phyloP scores from a whole-genome alignment of 2,113 vertebrate species.

The Apodemus speciosus region DNA sequence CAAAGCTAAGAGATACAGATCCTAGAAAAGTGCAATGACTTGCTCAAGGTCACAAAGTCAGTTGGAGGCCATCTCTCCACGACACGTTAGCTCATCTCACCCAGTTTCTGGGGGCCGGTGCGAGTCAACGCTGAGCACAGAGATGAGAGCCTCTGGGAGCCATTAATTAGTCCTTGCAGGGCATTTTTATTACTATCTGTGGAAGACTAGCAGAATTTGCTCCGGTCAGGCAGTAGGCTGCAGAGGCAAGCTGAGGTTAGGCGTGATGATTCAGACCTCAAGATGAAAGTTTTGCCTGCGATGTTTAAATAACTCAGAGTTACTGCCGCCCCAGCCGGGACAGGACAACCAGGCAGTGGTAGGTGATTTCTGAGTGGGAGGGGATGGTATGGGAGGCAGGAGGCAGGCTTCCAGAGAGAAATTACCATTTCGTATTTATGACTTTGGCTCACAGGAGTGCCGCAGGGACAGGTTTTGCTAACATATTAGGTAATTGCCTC shows the following conservation, averaged over 20 bases:
- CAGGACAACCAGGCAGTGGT: constrained; percentile 73
- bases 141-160: neutral
- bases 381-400: constrained; percentile 60
- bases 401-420: constrained; percentile 75
- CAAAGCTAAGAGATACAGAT: neutral
- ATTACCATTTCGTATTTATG: constrained; percentile 80
- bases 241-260: constrained; percentile 56
- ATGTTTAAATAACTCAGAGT: constrained; percentile 70
- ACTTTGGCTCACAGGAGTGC: constrained; percentile 72
- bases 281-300: constrained; percentile 54
- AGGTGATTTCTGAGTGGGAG: constrained; percentile 75
- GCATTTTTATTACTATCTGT: constrained; percentile 35
- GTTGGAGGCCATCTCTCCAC: neutral
- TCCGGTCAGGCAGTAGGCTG: neutral
- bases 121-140: neutral
- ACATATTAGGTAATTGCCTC: constrained; percentile 76
- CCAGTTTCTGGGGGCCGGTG: neutral
- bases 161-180: constrained; percentile 17
- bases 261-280: constrained; percentile 65
- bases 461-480: constrained; percentile 70
- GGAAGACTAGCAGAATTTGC: constrained; percentile 20
- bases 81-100: neutral
- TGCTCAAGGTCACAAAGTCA: constrained; percentile 45
- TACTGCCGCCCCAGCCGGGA: constrained; percentile 39
- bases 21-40: neutral